Evolutionary conservation across 2,888 invertebrate genomes (phyloP), one percentile per base, ranked within the genome.

Genomic region (Netelia inedita): DNA sequence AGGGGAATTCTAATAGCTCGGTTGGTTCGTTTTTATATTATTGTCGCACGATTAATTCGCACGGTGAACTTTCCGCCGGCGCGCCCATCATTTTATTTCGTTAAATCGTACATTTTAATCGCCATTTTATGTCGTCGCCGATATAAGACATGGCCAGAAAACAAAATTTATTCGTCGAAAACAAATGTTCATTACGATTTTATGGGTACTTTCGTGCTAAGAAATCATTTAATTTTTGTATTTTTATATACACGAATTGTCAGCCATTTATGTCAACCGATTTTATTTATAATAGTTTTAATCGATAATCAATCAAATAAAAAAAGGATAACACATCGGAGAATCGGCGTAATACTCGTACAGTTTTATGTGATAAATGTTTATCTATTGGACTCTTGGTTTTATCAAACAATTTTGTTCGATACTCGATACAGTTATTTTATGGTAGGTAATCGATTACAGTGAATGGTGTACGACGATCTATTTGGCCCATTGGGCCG

Each of bases 391-490:
- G 6, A 35, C 35, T 6, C 35, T 35, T 35, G 8, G 35, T 35
- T 35, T 35, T 6, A 35, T 35, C 35, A 35, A 35, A 35, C 35
- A 35, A 35, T 46, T 14, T 8, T 14, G 46, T 46, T 46, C 14
- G 2, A 28, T 16, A 61, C 14, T 16, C 8, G 41, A 66, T 75
- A 28, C 55, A 19, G 57, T 57, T 50, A 69, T 76, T 61, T 72
- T 71, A 68, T 72, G 35, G 35, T 35, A 35, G 35, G 21, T 81
- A n/a, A 88, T 87, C 55, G 55, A 66, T 88, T 89, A 11, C 89
- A 92, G 93, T 93, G 92, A 93, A 93, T 93, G 93, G 90, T 92
- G 91, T 85, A 90, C 92, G 90, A 90, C 85, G 89, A 89, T 63
- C 21, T 91, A 57, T 89, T 93, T 87, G 93, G 93, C 91, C 93